phyloP scores from a whole-genome alignment of 1,140 invertebrate genomes.

The Phthorimaea operculella region DNA sequence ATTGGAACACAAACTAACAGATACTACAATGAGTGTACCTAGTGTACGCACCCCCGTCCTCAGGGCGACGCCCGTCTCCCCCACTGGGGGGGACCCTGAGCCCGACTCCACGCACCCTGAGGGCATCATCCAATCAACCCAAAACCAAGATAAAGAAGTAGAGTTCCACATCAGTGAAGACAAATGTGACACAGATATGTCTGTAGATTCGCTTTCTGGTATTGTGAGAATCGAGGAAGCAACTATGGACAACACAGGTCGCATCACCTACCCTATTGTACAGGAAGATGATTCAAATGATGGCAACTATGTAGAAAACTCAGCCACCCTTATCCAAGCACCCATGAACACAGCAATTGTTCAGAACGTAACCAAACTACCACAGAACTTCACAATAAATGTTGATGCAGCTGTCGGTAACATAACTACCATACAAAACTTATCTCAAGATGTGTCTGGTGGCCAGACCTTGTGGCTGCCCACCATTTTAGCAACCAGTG shows the following conservation, averaged over 20 bases:
- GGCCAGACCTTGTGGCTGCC: slow-evolving; percentile 60
- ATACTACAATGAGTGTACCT: slow-evolving; percentile 58
- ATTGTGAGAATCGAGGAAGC: slow-evolving; percentile 54
- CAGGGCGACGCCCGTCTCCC: slow-evolving; percentile 46
- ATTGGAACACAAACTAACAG: slow-evolving; percentile 59
- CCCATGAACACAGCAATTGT: slow-evolving; percentile 57
- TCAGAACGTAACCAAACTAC: slow-evolving; percentile 61
- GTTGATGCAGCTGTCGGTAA: slow-evolving; percentile 57
- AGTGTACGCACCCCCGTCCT: slow-evolving; percentile 55
- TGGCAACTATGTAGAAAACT: slow-evolving; percentile 50
- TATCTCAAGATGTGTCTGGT: slow-evolving; percentile 56
- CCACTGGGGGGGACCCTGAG: slow-evolving; percentile 51
- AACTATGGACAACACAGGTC: slow-evolving; percentile 44
- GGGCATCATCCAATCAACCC: slow-evolving; percentile 54
- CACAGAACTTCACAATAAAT: slow-evolving; percentile 63
- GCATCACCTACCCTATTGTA: slow-evolving; percentile 50
- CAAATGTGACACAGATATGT: slow-evolving; percentile 51
- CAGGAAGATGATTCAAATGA: slow-evolving; percentile 55
- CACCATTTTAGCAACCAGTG: slow-evolving; percentile 52
- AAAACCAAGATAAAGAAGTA: slow-evolving; percentile 53
- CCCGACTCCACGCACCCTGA: slow-evolving; percentile 62
- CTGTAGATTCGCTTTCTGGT: slow-evolving; percentile 48
- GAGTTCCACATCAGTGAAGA: slow-evolving; percentile 55
- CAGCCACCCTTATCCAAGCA: slow-evolving; percentile 54
- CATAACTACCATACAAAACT: slow-evolving; percentile 61